Base-by-base conservation (phyloP, 2,888 invertebrate species). In the Drosophila ezoana region DNA sequence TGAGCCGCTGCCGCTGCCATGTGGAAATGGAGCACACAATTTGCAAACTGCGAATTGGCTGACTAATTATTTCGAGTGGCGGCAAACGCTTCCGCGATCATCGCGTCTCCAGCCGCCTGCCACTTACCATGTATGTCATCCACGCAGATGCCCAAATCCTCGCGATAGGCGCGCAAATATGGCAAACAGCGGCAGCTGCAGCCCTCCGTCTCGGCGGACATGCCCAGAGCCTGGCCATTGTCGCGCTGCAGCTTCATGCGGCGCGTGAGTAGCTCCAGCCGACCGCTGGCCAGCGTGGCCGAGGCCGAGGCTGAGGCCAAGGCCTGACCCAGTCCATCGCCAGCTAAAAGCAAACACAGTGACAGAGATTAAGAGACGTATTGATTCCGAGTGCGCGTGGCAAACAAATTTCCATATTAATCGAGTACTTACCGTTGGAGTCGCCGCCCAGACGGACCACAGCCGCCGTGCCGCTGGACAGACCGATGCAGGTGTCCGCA, bases 101-200 rank as follows among this genome's bases (percentile, higher is more conserved):
- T 35, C 32, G n/a, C 28, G 14, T 33, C 14, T 57, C 40, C 10
- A 18, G 16, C 4, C 35, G 16, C 1, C 35, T 11, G 35, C 5
- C 14, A 87, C 94, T 94, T 91, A 97, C 97, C 97, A 92, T 96
- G 95, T 80, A 97, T 94, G 90, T 97, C 96, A 91, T 96, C 96
- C 76, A 97, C 96, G 92, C 97, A 97, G 78, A 97, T 95, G 81
- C 95, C 95, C 76, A 96, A 93, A 92, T 97, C 97, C 91, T 97
- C 97, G 70, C 97, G 94, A 93, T 96, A 97, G 57, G 96, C 95
- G 5, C 96, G 96, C 71, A 95, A 93, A 78, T 95, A 95, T 54
- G 94, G 93, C 73, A 96, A 95, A 90, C 97, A 97, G 60, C 95
- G 95, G 92, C 97, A 97, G 35, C 94, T 94, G 93, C 97, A 97